A percentile compares a stretch with the other conserved stretches of the same genome.
phyloP scores from a whole-genome alignment of 2,113 vertebrate genomes.

The Asarcornis scutulata region DNA sequence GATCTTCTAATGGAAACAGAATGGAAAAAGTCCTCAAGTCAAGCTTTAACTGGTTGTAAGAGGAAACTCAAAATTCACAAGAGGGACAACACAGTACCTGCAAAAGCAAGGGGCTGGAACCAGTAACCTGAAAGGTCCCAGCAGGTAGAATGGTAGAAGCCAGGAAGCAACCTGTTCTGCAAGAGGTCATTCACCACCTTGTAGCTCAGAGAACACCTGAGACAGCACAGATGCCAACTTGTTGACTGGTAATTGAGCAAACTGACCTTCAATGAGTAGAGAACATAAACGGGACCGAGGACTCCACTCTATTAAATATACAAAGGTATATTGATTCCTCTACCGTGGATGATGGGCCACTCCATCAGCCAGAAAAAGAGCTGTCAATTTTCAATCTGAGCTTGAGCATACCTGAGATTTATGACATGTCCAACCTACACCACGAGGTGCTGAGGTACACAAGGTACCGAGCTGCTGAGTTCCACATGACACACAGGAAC shows the following conservation, averaged over 20 bases:
- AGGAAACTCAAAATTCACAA: background rate
- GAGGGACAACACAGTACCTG: background rate
- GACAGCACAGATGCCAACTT: background rate
- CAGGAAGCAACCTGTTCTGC: background rate
- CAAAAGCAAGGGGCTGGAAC: background rate
- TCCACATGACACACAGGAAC: background rate
- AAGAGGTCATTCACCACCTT: background rate
- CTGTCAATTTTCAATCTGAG: background rate
- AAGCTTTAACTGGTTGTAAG: background rate
- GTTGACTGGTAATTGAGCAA: background rate
- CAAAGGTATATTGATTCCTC: background rate
- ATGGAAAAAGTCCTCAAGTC: background rate
- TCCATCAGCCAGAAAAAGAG: background rate
- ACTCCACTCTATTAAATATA: background rate
- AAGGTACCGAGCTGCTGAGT: background rate
- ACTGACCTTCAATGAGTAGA: background rate
- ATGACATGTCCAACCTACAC: background rate
- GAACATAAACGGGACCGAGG: background rate
- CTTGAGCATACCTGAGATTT: background rate
- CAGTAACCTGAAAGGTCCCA: background rate
- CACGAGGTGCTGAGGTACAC: background rate
- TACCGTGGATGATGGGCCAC: accelerated
- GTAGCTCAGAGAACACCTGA: background rate
- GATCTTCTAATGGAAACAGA: background rate
- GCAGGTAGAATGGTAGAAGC: background rate